A percentile compares a stretch with the other conserved stretches of the same genome.
phyloP scores from a whole-genome alignment of 1,140 invertebrate species.

The Whitmania pigra region DNA sequence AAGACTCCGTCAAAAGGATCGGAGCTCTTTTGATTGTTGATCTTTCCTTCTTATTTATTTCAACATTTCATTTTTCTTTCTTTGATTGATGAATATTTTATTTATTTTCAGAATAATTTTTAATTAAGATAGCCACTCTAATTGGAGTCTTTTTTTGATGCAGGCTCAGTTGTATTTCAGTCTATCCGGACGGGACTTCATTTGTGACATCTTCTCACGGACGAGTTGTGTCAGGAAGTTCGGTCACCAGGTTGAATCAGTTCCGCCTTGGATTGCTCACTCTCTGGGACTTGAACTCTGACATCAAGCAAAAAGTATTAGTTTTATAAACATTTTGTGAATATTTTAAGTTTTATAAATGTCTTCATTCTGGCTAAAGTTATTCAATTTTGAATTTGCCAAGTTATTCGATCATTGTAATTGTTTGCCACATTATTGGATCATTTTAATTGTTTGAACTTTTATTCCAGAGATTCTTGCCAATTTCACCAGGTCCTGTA shows the following conservation, averaged over 20 bases:
- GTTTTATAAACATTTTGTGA: background rate
- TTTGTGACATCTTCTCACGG: constrained; percentile 5
- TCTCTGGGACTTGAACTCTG: constrained; percentile 4
- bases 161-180: background rate
- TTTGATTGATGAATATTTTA: too few relatives aligned
- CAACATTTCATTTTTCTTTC: too few relatives aligned
- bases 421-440: background rate
- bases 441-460: background rate
- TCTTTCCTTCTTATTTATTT: too few relatives aligned
- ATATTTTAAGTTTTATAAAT: too few relatives aligned
- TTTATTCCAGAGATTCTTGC: constrained; percentile 30
- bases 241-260: background rate
- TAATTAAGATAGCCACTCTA: background rate
- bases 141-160: background rate
- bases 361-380: background rate
- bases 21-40: too few relatives aligned
- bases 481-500: constrained; percentile 31
- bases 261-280: background rate
- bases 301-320: background rate
- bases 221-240: background rate
- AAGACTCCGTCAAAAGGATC: too few relatives aligned
- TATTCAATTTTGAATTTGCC: background rate
- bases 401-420: background rate
- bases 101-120: background rate
- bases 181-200: background rate